Conservation (phyloP, 2,888 invertebrate genomes). For the Lumbricus terrestris region DNA sequence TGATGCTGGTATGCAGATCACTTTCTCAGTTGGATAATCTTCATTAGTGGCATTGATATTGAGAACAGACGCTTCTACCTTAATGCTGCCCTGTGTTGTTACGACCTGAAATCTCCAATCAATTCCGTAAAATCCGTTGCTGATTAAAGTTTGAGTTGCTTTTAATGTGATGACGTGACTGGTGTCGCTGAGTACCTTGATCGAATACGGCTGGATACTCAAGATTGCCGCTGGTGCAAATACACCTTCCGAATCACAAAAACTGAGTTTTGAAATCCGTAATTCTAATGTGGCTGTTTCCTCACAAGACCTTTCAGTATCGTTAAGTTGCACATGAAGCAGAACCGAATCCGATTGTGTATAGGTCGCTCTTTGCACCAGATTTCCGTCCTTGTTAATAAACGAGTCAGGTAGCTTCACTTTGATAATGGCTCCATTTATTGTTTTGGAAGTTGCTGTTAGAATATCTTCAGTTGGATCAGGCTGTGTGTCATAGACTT, state of each 20-base stretch:
- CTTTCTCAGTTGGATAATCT: neutral
- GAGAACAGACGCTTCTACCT: neutral
- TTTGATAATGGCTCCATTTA: neutral
- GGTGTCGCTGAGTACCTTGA: neutral
- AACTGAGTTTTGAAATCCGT: neutral
- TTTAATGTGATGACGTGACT: neutral
- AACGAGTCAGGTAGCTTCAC: neutral
- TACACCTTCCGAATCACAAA: neutral
- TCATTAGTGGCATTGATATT: neutral
- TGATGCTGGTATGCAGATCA: neutral
- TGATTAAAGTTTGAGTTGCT: neutral
- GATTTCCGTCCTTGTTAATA: neutral
- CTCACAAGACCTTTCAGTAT: neutral
- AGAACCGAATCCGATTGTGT: neutral
- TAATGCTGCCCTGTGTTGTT: neutral
- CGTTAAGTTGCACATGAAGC: neutral
- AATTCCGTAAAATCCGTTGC: neutral
- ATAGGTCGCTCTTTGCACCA: neutral
- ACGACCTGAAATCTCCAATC: neutral
- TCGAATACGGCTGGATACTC: neutral
- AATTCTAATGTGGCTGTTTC: neutral
- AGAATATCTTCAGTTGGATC: neutral
- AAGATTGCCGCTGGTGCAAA: neutral
- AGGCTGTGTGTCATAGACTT: neutral
- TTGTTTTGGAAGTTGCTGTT: neutral